Base-by-base conservation (phyloP, 1,140 invertebrate species). In the Eurosta solidaginis region DNA sequence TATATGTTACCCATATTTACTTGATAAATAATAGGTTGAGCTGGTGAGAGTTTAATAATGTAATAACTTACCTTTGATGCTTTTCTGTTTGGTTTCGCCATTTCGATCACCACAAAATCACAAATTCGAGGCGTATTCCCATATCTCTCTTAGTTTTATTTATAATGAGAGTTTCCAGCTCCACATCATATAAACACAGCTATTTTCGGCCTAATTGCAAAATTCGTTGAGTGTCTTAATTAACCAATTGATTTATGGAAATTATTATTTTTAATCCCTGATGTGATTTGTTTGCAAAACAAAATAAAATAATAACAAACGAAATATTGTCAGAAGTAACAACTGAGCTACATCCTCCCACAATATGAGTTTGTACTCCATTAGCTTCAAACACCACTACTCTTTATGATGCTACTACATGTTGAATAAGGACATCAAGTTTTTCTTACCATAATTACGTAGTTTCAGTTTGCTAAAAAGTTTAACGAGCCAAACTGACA, bases 231-330 rank as follows among this genome's bases (percentile, higher is more conserved):
- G 22, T 74, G 45, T 76, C 75, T 50, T 84, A 85, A 85, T 85
- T 85, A 85, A 85, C 82, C 83, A 85, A 85, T 85, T 85, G 84
- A 85, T 85, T 85, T 85, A 85, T 85, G 81, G 78, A 83, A 85
- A 85, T 85, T 82, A 84, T 84, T 85, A 85, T 83, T 81, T 81
- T 82, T n/a, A 74, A 29, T 74, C 73, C 73, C 73, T 68, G 59
- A 33, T 42, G 59, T 42, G 36, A 22, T 68, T 29, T 68, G 59
- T 68, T 40, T 68, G 59, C 33, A 36, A 40, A 40, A 68, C 0
- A 9, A 68, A 68, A 68, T n/a, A 40, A 68, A 36, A 9, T 0
- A 3, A 29, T n/a, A 59, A n/a, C n/a, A n/a, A 59, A 29, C 10
- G 17, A 52, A 52, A 52, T 14, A 14, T n/a, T n/a, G n/a, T 0